Base-by-base conservation (phyloP, 1,140 invertebrate species). In the Philotrypesis tridentata region DNA sequence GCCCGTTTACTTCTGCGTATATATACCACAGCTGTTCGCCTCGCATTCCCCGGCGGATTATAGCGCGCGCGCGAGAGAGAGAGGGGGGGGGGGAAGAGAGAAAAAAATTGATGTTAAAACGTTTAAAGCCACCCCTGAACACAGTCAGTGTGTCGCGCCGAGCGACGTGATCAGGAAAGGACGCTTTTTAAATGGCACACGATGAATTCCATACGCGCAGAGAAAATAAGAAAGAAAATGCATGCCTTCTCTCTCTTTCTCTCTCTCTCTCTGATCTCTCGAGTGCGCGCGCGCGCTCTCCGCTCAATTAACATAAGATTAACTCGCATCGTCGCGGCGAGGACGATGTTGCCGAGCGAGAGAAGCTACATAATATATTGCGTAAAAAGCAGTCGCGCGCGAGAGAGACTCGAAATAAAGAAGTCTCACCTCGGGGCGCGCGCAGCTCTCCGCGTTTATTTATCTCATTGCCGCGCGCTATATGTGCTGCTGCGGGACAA, bases 401-500 rank as follows among this genome's bases (percentile, higher is more conserved):
- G n/a, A n/a, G n/a, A n/a, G n/a, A 43, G 40, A 55, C 48, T 55
- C 48, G 48, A 55, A 55, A 55, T 55, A 55, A 55, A 55, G 48
- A 55, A 55, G 48, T 55, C 21, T 55, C 48, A 55, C 48, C 48
- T 55, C 48, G 21, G 21, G 17, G 48, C 21, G 48, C 48, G n/a
- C 21, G n/a, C n/a, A n/a, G n/a, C 12, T 6, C 6, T n/a, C 23
- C 48, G 48, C 40, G 63, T 37, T 78, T 78, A 68, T 78, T 78
- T 78, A 68, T 55, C 65, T 78, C 21, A 21, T 78, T 55, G 23
- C 33, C 21, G 8, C 21, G n/a, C n/a, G n/a, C n/a, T n/a, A n/a
- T n/a, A n/a, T n/a, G n/a, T 23, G 67, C 31, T 21, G 23, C 14
- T 25, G 25, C 40, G 63, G 67, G 77, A 79, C 77, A 79, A 79